Conservation (phyloP, 2,113 vertebrate species). For the Macrotis lagotis region DNA sequence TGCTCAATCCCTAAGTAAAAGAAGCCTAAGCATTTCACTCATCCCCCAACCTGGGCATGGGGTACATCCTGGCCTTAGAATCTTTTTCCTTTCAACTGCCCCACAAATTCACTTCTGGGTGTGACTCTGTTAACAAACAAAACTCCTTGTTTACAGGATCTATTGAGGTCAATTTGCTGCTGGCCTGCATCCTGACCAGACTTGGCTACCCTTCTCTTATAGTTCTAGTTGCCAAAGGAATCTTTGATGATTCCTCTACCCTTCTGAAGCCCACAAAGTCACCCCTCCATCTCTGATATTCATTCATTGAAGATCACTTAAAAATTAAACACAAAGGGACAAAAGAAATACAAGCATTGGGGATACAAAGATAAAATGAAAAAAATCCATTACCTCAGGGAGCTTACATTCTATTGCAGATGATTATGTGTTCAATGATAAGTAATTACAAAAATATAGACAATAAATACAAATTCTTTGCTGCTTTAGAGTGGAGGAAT, state of each 20-base stretch:
- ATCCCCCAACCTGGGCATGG: background rate
- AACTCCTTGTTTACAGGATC: background rate
- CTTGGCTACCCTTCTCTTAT: background rate
- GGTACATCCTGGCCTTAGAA: background rate
- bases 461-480: background rate
- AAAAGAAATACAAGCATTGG: background rate
- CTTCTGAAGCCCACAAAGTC: background rate
- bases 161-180: background rate
- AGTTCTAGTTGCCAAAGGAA: background rate
- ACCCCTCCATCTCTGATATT: background rate
- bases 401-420: background rate
- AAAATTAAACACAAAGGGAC: background rate
- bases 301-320: background rate
- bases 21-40: background rate
- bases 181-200: background rate
- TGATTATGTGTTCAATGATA: background rate
- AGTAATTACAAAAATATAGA: background rate
- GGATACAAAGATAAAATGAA: background rate
- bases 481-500: background rate
- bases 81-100: background rate
- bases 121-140: background rate
- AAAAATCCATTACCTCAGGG: background rate
- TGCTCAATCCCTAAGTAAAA: background rate
- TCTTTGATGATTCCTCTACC: background rate
- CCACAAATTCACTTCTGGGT: background rate